Base-by-base conservation (phyloP, 2,113 vertebrate species). In the Clupea harengus region DNA sequence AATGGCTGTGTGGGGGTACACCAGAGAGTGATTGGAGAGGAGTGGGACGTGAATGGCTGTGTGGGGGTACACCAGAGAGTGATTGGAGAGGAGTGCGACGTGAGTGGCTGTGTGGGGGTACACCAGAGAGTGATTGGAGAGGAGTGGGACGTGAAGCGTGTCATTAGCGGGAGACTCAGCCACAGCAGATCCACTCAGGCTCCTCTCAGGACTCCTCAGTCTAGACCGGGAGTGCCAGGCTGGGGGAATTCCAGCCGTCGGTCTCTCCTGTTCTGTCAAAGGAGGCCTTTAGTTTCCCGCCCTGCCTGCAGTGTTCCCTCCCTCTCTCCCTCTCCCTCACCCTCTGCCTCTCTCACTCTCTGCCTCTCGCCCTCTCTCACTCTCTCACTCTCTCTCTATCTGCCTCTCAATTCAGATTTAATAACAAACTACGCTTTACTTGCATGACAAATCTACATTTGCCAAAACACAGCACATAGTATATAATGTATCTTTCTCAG, bases 111-210 rank as follows among this genome's bases (percentile, higher is more conserved):
- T 54, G 6, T 54, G 11, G 15, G 1, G 15, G 54, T 22, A 18
- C 18, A 5, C 18, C 18, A 18, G 44, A 78, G 67, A 60, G 9
- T 7, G 22, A 46, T 10, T 15, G 72, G 11, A 32, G 28, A 32
- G 28, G 28, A 39, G 72, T 32, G 72, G 13, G 72, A 78, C 13
- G 11, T 78, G 72, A 78, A 75, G 39, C 49, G 13, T 87, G 75
- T 84, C 50, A 88, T 88, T 84, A 86, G 44, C 50, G 18, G 1
- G 84, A 86, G 87, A 86, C 64, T 88, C 85, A 85, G 64, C 22
- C 11, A 3, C 25, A 72, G 7, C 72, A 15, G 20, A 44, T 15
- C 47, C 39, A 18, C 32, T 82, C 78, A 54, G 32, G 4, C 81
- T 11, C 54, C 20, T 10, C 18, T 1, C 47, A 47, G 10, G 75